Evolutionary conservation across 2,113 vertebrate species (phyloP), one percentile per base, ranked within the genome.

Genomic region (Struthio camelus): DNA sequence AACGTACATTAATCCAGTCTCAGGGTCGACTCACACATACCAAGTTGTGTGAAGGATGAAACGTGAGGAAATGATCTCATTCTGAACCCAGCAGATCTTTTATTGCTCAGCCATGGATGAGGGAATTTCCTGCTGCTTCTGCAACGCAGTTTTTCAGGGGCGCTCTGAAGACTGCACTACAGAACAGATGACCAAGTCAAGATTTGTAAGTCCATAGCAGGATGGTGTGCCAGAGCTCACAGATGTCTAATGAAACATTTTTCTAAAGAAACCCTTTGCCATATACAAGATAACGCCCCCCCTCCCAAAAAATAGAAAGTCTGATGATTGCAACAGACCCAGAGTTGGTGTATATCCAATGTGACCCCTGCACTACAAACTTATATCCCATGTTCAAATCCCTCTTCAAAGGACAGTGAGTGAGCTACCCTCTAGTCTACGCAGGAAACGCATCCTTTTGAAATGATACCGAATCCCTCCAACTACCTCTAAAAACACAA

Each of bases 1-100:
- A 18, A 50, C 8, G 5, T 3, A 46, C 30, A 13, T 46, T 46
- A 80, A 69, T 19, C 36, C 56, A 58, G 44, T 2, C 70, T 16
- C 4, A 11, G 20, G 27, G 44, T 80, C 82, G 44, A 80, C 34
- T 77, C 42, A 28, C 23, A 69, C 53, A 18, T 46, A 51, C 16
- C 62, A 42, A 75, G 44, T 32, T 25, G 12, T 62, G 56, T 20
- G 15, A 77, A 80, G 54, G 50, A 87, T 88, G 67, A 87, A 91
- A 82, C 1, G 1, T 42, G 46, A 83, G 85, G 84, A 97, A 91
- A 15, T 85, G 75, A 94, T 89, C 67, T 96, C 91, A 96, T 84
- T 59, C 64, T 30, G 40, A 80, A 83, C 27, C 81, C 53, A 73
- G 62, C 56, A 87, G 40, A 75, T 67, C 50, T 89, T 90, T 93